These are phyloP conservation scores for Deroptyus accipitrinus DNA, from an alignment of 2,113 vertebrate genomes.

Conservation along the genomic window DNA sequence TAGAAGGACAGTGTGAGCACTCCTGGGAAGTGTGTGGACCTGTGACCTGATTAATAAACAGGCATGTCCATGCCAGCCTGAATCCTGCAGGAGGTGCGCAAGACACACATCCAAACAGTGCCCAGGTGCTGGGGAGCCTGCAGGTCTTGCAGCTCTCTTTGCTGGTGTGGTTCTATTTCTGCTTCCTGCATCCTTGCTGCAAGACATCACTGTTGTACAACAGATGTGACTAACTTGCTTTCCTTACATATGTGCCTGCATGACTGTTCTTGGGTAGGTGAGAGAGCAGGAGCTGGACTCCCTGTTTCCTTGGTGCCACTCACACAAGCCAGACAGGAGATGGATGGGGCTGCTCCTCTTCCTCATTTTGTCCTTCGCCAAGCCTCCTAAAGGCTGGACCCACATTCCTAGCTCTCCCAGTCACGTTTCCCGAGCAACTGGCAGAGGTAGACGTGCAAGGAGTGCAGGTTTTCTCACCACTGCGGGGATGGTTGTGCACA, in stretches of 20 bases:
- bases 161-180: rapidly evolving
- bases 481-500: background rate
- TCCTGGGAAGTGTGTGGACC: background rate
- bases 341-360: background rate
- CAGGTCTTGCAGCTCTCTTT: background rate
- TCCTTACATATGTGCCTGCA: rapidly evolving
- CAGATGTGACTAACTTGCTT: background rate
- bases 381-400: background rate
- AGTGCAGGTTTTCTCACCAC: background rate
- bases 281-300: background rate
- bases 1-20: background rate
- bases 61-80: background rate
- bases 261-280: background rate
- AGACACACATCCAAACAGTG: rapidly evolving
- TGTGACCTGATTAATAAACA: constrained; percentile 6
- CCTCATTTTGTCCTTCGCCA: background rate
- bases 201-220: background rate
- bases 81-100: rapidly evolving
- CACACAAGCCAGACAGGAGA: rapidly evolving
- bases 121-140: background rate
- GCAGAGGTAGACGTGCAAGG: background rate
- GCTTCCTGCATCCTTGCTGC: background rate
- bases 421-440: background rate
- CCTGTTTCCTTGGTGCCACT: rapidly evolving
- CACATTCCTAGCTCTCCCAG: background rate